Evolutionary conservation across 1,140 invertebrate genomes (phyloP).

Genomic region (Penaeus vannamei): DNA sequence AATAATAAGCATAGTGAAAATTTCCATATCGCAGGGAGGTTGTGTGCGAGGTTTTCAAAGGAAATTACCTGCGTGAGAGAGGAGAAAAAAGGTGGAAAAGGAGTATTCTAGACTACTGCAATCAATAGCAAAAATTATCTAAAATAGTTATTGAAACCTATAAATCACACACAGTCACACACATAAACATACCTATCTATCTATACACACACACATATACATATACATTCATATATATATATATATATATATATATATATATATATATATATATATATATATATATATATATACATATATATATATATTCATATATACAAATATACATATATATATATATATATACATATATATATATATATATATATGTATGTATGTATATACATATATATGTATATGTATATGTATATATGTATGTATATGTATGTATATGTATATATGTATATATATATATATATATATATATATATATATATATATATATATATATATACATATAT

Average conservation of each 20-base stretch:
- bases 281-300: constrained; percentile 40
- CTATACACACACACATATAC: constrained; percentile 10
- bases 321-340: too few relatives aligned
- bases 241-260: constrained; percentile 13
- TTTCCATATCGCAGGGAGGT: too few relatives aligned
- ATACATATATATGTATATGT: not conserved
- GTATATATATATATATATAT: not conserved
- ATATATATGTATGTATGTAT: too few relatives aligned
- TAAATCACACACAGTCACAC: not conserved
- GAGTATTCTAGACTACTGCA: too few relatives aligned
- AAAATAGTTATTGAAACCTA: too few relatives aligned
- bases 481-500: not conserved
- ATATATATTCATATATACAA: too few relatives aligned
- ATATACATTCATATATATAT: constrained; percentile 32
- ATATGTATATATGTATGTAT: not conserved
- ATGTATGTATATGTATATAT: not conserved
- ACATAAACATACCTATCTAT: constrained; percentile 14
- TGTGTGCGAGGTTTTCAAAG: too few relatives aligned
- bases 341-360: too few relatives aligned
- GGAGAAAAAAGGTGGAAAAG: too few relatives aligned
- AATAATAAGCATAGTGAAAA: too few relatives aligned
- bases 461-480: constrained; percentile 15
- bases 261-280: constrained; percentile 40
- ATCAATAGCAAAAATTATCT: too few relatives aligned
- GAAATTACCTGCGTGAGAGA: too few relatives aligned